Conservation (phyloP, 2,888 invertebrate species). For the Tetragonisca angustula region DNA sequence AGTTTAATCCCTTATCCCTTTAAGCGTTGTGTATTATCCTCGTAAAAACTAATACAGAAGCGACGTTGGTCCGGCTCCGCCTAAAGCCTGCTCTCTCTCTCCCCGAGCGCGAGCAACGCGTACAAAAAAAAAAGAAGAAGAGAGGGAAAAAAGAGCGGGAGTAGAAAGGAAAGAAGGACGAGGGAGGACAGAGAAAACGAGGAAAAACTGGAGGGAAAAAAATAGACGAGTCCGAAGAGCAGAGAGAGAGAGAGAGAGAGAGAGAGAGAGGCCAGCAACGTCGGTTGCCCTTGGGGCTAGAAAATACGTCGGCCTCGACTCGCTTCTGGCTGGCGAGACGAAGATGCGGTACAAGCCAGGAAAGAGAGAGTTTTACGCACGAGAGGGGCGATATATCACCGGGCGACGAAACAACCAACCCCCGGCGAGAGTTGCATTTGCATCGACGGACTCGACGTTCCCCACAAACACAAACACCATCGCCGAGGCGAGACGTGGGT, state of each 20-base stretch:
- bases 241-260: constrained; percentile 39
- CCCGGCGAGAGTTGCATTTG: constrained; percentile 82
- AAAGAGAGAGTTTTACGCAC: constrained; percentile 62
- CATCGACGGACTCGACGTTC: constrained; percentile 77
- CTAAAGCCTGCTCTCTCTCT: constrained; percentile 78
- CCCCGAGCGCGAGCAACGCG: constrained; percentile 54
- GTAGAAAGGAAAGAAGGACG: constrained; percentile 34
- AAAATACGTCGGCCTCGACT: constrained; percentile 72
- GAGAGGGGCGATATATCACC: constrained; percentile 78
- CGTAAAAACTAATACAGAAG: constrained; percentile 83
- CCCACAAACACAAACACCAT: constrained; percentile 58
- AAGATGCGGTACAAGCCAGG: constrained; percentile 37
- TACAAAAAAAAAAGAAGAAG: constrained; percentile 64
- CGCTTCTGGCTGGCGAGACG: constrained; percentile 45
- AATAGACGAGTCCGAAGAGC: constrained; percentile 65
- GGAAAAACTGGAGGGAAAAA: constrained; percentile 29
- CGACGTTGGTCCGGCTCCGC: constrained; percentile 72
- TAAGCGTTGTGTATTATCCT: constrained; percentile 84
- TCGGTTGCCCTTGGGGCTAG: constrained; percentile 70
- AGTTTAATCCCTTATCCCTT: constrained; percentile 83
- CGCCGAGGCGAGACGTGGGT: constrained; percentile 27
- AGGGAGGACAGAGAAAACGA: not conserved
- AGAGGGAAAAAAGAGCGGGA: constrained; percentile 24
- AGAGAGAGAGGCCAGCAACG: constrained; percentile 42
- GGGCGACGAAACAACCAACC: constrained; percentile 82